Evolutionary conservation across 1,140 invertebrate species (phyloP).

Genomic region (Acromyrmex echinatior): DNA sequence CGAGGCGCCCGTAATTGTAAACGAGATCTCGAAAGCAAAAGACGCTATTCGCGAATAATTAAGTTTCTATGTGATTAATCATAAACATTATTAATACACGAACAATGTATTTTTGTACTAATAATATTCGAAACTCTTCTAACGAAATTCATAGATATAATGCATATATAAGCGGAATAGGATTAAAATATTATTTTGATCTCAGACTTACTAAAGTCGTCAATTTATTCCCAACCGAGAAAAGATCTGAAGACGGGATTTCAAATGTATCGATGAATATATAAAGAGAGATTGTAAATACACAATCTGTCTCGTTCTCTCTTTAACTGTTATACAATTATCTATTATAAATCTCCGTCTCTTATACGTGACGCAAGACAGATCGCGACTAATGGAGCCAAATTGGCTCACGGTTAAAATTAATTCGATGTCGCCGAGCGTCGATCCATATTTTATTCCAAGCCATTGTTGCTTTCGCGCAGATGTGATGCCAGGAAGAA

Average conservation of each 20-base stretch:
- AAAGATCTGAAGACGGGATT: background rate
- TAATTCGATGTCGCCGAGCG: constrained; percentile 18
- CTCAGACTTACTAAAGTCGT: background rate
- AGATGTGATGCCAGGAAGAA: constrained; percentile 27
- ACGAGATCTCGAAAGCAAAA: background rate
- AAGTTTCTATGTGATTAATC: background rate
- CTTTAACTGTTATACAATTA: background rate
- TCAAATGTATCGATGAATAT: background rate
- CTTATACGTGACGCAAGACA: constrained; percentile 22
- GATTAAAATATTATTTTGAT: constrained; percentile 1
- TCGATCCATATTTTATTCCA: constrained; percentile 27
- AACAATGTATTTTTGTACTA: background rate
- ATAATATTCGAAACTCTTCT: background rate
- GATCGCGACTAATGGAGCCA: constrained; percentile 3
- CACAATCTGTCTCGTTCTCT: background rate
- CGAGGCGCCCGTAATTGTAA: background rate
- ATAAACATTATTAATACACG: background rate
- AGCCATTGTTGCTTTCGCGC: constrained; percentile 4
- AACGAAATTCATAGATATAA: background rate
- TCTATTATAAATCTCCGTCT: constrained; percentile 7
- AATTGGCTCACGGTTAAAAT: constrained; percentile 18
- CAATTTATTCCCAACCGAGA: constrained; percentile 8
- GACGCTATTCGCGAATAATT: background rate
- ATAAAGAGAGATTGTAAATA: no score
- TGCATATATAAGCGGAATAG: background rate